Conservation (phyloP, 2,113 vertebrate species). For the Caloenas nicobarica region DNA sequence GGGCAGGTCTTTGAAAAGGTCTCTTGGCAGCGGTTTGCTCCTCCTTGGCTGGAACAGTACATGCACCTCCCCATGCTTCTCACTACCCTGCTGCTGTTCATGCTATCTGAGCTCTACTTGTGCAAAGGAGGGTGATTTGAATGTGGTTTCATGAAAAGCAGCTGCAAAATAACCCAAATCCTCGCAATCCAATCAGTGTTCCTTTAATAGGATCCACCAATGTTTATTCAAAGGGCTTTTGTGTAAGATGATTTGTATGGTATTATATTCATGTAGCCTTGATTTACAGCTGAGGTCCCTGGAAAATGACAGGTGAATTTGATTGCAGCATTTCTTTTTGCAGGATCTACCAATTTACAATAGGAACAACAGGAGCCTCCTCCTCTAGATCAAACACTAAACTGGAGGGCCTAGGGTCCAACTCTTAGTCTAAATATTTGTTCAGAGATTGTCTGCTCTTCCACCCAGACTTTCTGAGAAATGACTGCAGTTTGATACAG, state of each 20-base stretch:
- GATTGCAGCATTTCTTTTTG: neutral
- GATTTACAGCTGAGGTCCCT: constrained; percentile 39
- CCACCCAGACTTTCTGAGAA: constrained; percentile 7
- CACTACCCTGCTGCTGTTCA: neutral
- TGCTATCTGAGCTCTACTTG: neutral
- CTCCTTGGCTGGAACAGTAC: neutral
- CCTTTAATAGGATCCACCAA: constrained; percentile 37
- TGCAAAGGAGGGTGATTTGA: constrained; percentile 2
- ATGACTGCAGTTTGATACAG: constrained; percentile 3
- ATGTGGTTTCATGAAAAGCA: constrained; percentile 19
- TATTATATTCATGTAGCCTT: neutral
- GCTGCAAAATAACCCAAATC: constrained; percentile 66
- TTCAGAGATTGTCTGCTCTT: constrained; percentile 36
- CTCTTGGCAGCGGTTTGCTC: neutral
- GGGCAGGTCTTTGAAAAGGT: neutral
- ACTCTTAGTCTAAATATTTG: constrained; percentile 57
- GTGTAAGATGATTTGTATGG: constrained; percentile 40
- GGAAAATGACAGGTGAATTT: constrained; percentile 44
- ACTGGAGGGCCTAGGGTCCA: constrained; percentile 7
- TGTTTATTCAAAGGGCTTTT: constrained; percentile 61
- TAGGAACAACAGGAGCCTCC: constrained; percentile 22
- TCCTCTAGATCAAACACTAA: constrained; percentile 55
- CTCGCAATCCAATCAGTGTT: constrained; percentile 59
- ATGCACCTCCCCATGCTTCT: neutral
- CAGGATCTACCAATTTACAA: constrained; percentile 39